These are phyloP conservation scores for Erethizon dorsatum DNA, from an alignment of 2,797 vertebrate genomes.

Conservation along the genomic window DNA sequence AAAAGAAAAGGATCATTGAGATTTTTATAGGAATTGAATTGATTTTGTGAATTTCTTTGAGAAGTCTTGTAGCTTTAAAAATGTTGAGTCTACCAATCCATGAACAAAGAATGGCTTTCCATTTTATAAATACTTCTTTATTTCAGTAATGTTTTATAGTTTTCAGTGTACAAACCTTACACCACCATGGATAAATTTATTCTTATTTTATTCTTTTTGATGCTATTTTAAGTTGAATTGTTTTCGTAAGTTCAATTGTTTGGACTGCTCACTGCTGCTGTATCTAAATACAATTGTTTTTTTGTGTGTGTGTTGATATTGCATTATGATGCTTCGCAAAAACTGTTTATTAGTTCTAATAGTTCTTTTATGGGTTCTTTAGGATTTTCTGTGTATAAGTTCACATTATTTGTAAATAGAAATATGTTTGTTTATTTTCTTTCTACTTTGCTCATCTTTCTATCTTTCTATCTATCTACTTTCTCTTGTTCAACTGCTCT, in stretches of 20 bases:
- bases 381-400: not conserved
- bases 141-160: not conserved
- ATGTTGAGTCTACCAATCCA: not conserved
- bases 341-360: not conserved
- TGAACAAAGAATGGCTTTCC: not conserved
- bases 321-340: not conserved
- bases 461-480: not conserved
- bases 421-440: not conserved
- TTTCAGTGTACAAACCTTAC: not conserved
- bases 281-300: not conserved
- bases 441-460: not conserved
- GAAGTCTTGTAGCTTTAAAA: not conserved
- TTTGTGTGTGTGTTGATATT: not conserved
- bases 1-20: not conserved
- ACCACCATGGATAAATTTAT: not conserved
- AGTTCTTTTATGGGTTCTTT: not conserved
- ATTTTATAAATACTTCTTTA: not conserved
- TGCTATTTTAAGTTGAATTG: not conserved
- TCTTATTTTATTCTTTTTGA: not conserved
- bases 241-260: not conserved
- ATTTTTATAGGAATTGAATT: constrained; percentile 26
- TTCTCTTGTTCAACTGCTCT: not conserved
- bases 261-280: not conserved
- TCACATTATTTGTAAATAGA: not conserved
- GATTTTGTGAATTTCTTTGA: not conserved